Evolutionary conservation across 2,113 vertebrate genomes (phyloP).

Genomic region (Salminus brasiliensis): DNA sequence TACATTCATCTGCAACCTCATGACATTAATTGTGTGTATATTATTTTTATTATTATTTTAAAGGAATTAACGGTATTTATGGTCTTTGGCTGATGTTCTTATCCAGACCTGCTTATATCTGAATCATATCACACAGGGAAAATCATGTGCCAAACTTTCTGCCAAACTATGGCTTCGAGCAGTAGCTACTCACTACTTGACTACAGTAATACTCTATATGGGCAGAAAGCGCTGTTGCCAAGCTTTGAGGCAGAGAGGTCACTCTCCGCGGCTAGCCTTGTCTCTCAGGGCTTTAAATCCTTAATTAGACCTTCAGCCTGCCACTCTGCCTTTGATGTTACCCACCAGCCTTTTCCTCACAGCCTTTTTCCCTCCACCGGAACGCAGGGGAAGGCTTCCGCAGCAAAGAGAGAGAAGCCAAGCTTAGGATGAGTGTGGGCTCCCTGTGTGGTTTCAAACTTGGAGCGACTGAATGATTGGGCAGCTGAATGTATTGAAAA

Average conservation of each 20-base stretch:
- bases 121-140: too few relatives aligned
- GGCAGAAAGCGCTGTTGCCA: background rate
- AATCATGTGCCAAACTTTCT: too few relatives aligned
- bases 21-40: too few relatives aligned
- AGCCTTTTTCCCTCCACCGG: background rate
- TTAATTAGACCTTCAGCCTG: slow-evolving; percentile 13
- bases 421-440: background rate
- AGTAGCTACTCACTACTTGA: background rate
- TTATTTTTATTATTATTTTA: too few relatives aligned
- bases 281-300: slow-evolving; percentile 13
- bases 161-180: too few relatives aligned
- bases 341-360: slow-evolving; percentile 4
- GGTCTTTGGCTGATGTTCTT: too few relatives aligned
- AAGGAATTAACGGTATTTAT: too few relatives aligned
- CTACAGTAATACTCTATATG: background rate
- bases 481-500: background rate
- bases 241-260: too few relatives aligned
- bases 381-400: background rate
- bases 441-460: background rate
- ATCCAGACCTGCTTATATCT: too few relatives aligned
- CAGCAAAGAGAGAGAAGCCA: background rate
- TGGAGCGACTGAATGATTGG: background rate
- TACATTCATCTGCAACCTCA: too few relatives aligned
- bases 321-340: slow-evolving; percentile 4
- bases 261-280: too few relatives aligned